phyloP scores from a whole-genome alignment of 23 tunicate genomes.

The Trididemnum miniatum region DNA sequence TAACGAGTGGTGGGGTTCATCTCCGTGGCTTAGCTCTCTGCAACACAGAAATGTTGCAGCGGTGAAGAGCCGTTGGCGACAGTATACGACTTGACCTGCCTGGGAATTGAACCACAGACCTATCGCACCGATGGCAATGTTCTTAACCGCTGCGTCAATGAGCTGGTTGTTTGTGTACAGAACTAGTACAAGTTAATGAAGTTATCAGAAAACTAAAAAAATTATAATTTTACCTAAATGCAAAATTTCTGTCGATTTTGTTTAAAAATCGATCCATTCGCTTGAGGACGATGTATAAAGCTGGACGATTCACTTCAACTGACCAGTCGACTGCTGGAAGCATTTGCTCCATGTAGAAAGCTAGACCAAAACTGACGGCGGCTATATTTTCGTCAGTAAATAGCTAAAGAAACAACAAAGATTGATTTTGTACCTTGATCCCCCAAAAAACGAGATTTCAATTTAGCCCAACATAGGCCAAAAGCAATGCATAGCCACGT shows the following conservation, averaged over 20 bases:
- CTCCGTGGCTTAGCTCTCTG: too few species aligned
- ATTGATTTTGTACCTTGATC: too few species aligned
- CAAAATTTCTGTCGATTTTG: slow-evolving; percentile 44
- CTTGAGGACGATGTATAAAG: slow-evolving; percentile 70
- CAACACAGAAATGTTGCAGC: slow-evolving; percentile 2
- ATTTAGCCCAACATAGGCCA: too few species aligned
- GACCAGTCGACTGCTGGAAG: slow-evolving; percentile 88
- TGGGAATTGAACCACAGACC: not conserved
- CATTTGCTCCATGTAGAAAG: slow-evolving; percentile 61
- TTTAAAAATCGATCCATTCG: slow-evolving; percentile 67
- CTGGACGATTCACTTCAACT: slow-evolving; percentile 60
- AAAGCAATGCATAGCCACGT: too few species aligned
- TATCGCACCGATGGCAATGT: not conserved
- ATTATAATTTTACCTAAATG: slow-evolving; percentile 63
- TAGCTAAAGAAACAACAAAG: slow-evolving; percentile 65
- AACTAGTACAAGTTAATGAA: too few species aligned
- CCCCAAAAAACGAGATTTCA: too few species aligned
- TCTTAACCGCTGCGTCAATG: not conserved
- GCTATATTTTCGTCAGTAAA: slow-evolving; percentile 70
- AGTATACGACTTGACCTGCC: not conserved
- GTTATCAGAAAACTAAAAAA: not conserved
- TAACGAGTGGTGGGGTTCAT: too few species aligned
- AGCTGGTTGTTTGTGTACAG: too few species aligned
- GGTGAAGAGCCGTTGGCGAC: not conserved
- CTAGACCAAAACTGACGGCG: slow-evolving; percentile 56